A percentile compares a stretch with the other conserved stretches of the same genome.
phyloP scores from a whole-genome alignment of 2,113 vertebrate species.

The Muntiacus muntjak region DNA sequence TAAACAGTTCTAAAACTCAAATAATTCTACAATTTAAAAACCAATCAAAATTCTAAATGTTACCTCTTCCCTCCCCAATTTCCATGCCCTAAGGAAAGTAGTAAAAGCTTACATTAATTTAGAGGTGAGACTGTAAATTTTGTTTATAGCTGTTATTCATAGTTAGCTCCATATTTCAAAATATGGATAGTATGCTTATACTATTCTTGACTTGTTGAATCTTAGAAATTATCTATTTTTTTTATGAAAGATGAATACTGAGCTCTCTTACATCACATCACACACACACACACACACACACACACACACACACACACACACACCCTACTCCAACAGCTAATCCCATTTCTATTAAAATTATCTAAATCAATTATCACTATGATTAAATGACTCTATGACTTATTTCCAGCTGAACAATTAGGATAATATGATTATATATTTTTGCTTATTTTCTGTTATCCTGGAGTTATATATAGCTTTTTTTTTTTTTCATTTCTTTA shows the following conservation, averaged over 20 bases:
- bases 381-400: background rate
- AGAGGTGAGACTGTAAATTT: background rate
- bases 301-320: background rate
- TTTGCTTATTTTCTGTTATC: background rate
- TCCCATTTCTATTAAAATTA: conserved; percentile 7
- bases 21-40: background rate
- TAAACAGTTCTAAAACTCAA: background rate
- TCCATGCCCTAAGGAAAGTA: background rate
- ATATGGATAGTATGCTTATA: background rate
- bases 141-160: background rate
- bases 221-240: background rate
- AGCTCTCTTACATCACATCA: background rate
- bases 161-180: background rate
- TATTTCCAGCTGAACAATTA: conserved; percentile 14
- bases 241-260: background rate
- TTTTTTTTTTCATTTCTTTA: background rate
- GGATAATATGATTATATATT: background rate
- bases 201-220: background rate
- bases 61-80: background rate
- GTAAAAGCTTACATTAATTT: conserved; percentile 11
- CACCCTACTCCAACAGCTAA: background rate
- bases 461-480: background rate
- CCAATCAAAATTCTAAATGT: background rate
- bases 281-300: background rate
- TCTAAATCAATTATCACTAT: background rate